Conservation (phyloP, 2,113 vertebrate species). For the Egretta garzetta region DNA sequence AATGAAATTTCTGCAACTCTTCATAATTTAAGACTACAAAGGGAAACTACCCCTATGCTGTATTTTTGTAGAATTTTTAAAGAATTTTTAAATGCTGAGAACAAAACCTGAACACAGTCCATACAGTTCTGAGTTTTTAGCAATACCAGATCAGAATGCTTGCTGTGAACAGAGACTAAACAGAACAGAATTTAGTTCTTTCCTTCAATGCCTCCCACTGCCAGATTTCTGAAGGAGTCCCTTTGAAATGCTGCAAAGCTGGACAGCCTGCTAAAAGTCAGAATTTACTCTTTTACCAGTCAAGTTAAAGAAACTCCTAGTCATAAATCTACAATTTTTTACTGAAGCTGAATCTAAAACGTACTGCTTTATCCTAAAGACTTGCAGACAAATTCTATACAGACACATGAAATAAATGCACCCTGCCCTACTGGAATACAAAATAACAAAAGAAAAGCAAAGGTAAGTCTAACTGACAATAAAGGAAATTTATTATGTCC, state of each 20-base stretch:
- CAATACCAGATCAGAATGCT: not conserved
- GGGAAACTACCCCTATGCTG: fast-evolving
- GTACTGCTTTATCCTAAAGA: not conserved
- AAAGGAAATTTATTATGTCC: not conserved
- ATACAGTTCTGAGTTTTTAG: not conserved
- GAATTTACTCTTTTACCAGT: not conserved
- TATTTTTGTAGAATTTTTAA: not conserved
- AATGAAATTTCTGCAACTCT: not conserved
- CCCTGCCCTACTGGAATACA: not conserved
- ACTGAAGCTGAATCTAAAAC: not conserved
- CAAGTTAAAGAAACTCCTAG: not conserved
- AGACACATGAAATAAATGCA: not conserved
- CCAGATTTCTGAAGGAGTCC: not conserved
- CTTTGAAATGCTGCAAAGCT: not conserved
- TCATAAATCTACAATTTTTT: not conserved
- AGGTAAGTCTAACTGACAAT: not conserved
- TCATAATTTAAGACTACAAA: not conserved
- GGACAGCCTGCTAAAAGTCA: not conserved
- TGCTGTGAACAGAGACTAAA: not conserved
- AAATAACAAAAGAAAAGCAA: not conserved
- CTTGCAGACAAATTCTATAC: not conserved
- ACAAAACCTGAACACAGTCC: not conserved
- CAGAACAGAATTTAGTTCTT: not conserved
- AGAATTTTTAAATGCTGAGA: not conserved
- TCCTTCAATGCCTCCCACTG: not conserved